Conservation (phyloP, 2,888 invertebrate species). For the Eustalomyia histrio region DNA sequence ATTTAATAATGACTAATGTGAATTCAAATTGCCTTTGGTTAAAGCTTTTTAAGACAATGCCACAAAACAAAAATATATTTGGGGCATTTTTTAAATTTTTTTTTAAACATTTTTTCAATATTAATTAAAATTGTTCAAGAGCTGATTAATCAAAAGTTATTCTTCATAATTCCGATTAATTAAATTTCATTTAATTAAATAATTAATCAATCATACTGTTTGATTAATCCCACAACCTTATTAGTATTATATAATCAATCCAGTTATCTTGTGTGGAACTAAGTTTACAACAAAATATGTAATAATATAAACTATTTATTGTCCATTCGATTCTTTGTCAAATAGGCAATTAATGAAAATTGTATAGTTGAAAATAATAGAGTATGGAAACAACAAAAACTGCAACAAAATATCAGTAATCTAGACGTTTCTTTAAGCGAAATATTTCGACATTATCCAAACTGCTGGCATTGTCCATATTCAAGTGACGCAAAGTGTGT, state of each 20-base stretch:
- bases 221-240: too few species aligned
- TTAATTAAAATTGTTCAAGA: too few species aligned
- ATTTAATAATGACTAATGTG: too few species aligned
- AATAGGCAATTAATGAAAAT: slow-evolving; percentile 71
- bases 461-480: slow-evolving; percentile 74
- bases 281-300: slow-evolving; percentile 5
- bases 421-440: slow-evolving; percentile 75
- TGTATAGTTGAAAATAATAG: slow-evolving; percentile 78
- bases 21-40: too few species aligned
- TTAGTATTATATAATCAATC: neutral
- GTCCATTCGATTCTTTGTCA: neutral
- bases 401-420: slow-evolving; percentile 79
- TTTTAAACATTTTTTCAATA: too few species aligned
- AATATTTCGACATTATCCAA: slow-evolving; percentile 76
- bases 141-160: too few species aligned
- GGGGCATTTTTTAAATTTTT: too few species aligned
- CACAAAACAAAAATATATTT: too few species aligned
- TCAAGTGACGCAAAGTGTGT: slow-evolving; percentile 73
- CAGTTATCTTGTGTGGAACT: neutral
- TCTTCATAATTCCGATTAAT: too few species aligned
- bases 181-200: too few species aligned
- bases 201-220: too few species aligned
- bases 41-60: too few species aligned
- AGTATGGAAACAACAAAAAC: slow-evolving; percentile 77
- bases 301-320: neutral